Percentiles rank a stretch among this genome's conserved stretches.
Evolutionary conservation across 1,140 invertebrate genomes (phyloP).

Genomic region (Panagrolaimus sp.): DNA sequence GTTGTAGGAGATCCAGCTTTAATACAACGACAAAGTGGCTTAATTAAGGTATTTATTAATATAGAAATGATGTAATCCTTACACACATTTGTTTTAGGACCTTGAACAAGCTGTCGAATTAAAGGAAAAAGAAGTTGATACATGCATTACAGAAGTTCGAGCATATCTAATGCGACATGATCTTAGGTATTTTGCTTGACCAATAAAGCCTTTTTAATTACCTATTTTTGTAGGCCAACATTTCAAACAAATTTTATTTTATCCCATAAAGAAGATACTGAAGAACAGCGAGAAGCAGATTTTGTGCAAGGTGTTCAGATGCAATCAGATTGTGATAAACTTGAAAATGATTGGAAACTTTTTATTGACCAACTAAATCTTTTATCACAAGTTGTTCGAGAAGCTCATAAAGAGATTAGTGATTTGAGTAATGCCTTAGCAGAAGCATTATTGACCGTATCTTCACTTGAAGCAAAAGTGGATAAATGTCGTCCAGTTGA

Average conservation of each 20-base stretch:
- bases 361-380: conserved; percentile 40
- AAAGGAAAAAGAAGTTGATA: conserved; percentile 38
- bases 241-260: conserved; percentile 2
- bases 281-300: conserved; percentile 44
- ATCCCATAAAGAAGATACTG: conserved; percentile 39
- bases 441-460: conserved; percentile 45
- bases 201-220: conserved; percentile 11
- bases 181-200: conserved; percentile 30
- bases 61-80: background rate
- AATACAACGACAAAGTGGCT: conserved; percentile 45
- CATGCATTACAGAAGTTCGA: conserved; percentile 45
- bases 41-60: conserved; percentile 31
- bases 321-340: conserved; percentile 45
- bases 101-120: conserved; percentile 49
- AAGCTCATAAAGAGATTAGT: conserved; percentile 47
- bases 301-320: conserved; percentile 45
- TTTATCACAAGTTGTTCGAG: conserved; percentile 39
- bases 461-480: conserved; percentile 46
- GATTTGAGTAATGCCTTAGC: conserved; percentile 52
- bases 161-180: conserved; percentile 56
- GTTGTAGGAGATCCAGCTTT: conserved; percentile 45
- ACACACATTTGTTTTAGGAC: background rate
- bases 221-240: conserved; percentile 1
- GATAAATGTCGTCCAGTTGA: conserved; percentile 47
- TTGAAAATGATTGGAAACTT: conserved; percentile 42